A percentile compares a stretch with the other conserved stretches of the same genome.
These are phyloP conservation scores for Lepidocyrtoides sp. DNA, from an alignment of 2,888 invertebrate genomes.

Conservation along the genomic window DNA sequence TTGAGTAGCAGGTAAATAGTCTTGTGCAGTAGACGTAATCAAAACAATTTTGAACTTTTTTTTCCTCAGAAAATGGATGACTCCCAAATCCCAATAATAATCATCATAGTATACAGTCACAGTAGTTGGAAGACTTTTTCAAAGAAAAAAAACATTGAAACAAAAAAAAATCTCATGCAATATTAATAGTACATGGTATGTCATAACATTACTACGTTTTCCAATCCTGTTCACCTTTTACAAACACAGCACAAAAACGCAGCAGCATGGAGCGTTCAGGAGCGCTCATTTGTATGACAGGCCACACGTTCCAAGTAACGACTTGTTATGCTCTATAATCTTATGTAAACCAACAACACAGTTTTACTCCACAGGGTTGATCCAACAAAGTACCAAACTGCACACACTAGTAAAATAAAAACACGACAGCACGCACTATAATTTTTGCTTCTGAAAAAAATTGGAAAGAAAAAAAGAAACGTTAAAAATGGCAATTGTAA, in stretches of 20 bases:
- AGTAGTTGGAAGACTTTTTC: too few species aligned
- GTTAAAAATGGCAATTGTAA: constrained; percentile 44
- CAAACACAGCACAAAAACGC: neutral
- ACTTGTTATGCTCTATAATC: neutral
- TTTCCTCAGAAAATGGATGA: neutral
- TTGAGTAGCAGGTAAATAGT: too few species aligned
- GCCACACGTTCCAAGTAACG: neutral
- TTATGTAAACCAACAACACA: neutral
- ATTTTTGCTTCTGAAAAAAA: constrained; percentile 1
- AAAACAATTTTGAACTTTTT: neutral
- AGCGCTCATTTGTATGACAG: neutral
- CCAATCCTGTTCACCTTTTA: too few species aligned
- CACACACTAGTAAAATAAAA: neutral
- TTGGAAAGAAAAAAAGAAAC: constrained; percentile 10
- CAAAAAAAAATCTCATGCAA: constrained; percentile 41
- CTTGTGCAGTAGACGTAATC: too few species aligned
- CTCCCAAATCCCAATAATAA: neutral
- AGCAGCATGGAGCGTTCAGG: neutral
- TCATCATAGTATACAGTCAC: neutral
- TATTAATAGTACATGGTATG: constrained; percentile 53
- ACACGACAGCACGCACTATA: neutral
- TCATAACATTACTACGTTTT: neutral
- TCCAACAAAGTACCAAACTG: too few species aligned
- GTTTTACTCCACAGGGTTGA: neutral
- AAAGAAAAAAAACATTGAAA: too few species aligned